Conservation (phyloP, 1,140 invertebrate genomes). For the Caerostris extrusa region DNA sequence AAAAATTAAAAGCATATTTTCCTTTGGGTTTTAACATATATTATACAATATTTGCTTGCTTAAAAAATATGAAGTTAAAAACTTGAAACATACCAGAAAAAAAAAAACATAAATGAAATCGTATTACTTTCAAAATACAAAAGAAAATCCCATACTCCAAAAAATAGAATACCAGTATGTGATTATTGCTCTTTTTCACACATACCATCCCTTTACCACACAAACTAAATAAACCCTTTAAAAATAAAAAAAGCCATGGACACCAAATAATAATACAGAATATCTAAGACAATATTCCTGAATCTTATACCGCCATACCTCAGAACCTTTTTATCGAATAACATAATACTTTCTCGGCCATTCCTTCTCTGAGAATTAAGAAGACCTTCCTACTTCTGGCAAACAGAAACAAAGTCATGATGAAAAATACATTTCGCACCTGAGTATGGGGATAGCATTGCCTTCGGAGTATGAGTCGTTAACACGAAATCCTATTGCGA, state of each 20-base stretch:
- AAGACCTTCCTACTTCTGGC: not conserved
- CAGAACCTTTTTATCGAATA: not conserved
- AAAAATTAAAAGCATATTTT: no score
- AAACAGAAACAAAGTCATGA: slow-evolving; percentile 5
- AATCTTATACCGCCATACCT: not conserved
- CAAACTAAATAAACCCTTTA: not conserved
- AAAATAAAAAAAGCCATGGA: not conserved
- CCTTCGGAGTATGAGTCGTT: not conserved
- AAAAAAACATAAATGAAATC: no score
- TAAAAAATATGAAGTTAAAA: no score
- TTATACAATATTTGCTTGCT: no score
- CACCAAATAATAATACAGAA: not conserved
- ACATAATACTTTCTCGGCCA: not conserved
- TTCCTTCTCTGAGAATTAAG: not conserved
- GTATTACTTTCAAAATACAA: no score
- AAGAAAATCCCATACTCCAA: no score
- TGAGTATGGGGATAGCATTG: not conserved
- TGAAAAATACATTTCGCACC: slow-evolving; percentile 28
- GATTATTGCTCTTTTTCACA: no score
- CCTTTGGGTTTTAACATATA: no score
- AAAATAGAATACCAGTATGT: no score
- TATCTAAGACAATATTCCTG: slow-evolving; percentile 7
- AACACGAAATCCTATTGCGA: slow-evolving; percentile 26
- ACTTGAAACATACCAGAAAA: no score
- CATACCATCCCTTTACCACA: no score